Percentiles rank a stretch among this genome's conserved stretches.
phyloP scores from a whole-genome alignment of 2,888 invertebrate genomes.

The Noctuana brunneofusca region DNA sequence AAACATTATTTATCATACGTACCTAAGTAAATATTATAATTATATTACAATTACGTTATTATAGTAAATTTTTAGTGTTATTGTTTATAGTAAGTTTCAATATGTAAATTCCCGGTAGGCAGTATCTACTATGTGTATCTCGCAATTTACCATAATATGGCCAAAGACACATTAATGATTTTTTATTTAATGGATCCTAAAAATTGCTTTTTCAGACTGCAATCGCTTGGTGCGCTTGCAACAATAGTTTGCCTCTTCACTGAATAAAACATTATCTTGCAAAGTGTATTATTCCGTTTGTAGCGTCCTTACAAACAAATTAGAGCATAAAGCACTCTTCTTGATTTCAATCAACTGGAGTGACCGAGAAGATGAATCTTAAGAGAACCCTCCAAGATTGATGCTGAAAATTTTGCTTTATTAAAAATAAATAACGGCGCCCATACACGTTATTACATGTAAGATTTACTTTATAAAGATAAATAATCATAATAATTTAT shows the following conservation, averaged over 20 bases:
- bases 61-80: too few relatives aligned
- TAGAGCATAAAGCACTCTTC: conserved; percentile 32
- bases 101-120: too few relatives aligned
- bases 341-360: conserved; percentile 32
- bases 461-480: too few relatives aligned
- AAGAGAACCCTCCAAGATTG: not conserved
- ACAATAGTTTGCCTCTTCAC: not conserved
- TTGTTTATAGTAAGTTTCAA: too few relatives aligned
- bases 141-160: too few relatives aligned
- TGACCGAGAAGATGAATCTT: conserved; percentile 24
- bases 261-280: conserved; percentile 3
- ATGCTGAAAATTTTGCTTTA: conserved; percentile 1
- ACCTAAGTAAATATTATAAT: too few relatives aligned
- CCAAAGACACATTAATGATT: too few relatives aligned
- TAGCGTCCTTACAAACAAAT: conserved; percentile 26
- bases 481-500: too few relatives aligned
- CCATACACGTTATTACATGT: not conserved
- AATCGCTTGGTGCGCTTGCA: not conserved
- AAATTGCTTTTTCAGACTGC: not conserved
- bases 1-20: too few relatives aligned
- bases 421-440: not conserved
- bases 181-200: not conserved
- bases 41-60: too few relatives aligned
- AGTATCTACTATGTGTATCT: too few relatives aligned
- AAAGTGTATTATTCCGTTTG: not conserved